Evolutionary conservation across 2,113 vertebrate species (phyloP).

Genomic region (Hippopotamus amphibius): DNA sequence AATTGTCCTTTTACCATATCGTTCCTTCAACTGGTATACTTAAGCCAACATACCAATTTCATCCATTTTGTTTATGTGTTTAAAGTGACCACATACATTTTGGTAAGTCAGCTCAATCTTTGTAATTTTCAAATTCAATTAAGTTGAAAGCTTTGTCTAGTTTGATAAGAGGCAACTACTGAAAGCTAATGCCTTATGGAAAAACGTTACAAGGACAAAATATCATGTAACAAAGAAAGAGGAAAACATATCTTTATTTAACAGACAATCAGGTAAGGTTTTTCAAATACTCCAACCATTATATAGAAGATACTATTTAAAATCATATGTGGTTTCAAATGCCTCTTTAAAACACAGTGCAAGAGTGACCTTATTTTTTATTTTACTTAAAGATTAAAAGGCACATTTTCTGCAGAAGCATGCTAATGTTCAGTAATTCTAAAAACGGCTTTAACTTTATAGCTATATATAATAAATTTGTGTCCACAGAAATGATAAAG

Average conservation of each 20-base stretch:
- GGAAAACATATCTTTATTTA: conserved; percentile 71
- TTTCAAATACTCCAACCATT: conserved; percentile 56
- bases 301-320: conserved; percentile 68
- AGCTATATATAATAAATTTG: conserved; percentile 49
- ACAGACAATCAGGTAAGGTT: conserved; percentile 48
- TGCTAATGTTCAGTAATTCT: background rate
- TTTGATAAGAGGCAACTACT: conserved; percentile 76
- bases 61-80: conserved; percentile 71
- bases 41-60: conserved; percentile 42
- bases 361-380: conserved; percentile 59
- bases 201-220: conserved; percentile 76
- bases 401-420: background rate
- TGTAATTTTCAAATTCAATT: conserved; percentile 77
- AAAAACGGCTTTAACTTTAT: conserved; percentile 39
- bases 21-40: background rate
- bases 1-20: conserved; percentile 43
- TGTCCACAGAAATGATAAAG: conserved; percentile 62
- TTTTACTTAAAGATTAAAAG: conserved; percentile 32
- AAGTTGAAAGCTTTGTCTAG: conserved; percentile 77
- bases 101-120: conserved; percentile 70
- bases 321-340: conserved; percentile 54
- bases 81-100: conserved; percentile 64
- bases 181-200: conserved; percentile 67
- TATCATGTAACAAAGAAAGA: conserved; percentile 66
- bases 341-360: conserved; percentile 48